These are phyloP conservation scores for Drosophila mauritiana DNA, from an alignment of 1,140 invertebrate genomes.

Conservation along the genomic window DNA sequence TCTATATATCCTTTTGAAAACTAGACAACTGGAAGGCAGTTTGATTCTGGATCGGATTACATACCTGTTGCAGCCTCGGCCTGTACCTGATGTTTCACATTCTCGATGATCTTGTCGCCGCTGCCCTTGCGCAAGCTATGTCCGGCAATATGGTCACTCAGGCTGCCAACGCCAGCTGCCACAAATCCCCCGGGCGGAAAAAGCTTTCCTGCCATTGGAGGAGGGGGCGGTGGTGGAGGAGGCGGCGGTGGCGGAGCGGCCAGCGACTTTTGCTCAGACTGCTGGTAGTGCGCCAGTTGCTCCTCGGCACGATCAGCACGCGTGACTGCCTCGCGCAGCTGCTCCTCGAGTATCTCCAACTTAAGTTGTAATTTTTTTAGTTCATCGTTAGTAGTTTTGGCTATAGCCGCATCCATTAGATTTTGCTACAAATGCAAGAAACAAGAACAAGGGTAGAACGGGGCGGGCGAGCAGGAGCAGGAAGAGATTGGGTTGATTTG, in stretches of 20 bases:
- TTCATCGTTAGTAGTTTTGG: constrained; percentile 84
- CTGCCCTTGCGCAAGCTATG: constrained; percentile 63
- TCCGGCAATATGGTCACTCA: constrained; percentile 69
- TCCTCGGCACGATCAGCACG: constrained; percentile 78
- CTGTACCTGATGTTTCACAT: constrained; percentile 81
- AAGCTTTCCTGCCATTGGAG: constrained; percentile 29
- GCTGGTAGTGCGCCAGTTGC: constrained; percentile 61
- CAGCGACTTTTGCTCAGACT: constrained; percentile 26
- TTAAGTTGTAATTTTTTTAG: constrained; percentile 84
- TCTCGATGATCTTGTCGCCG: constrained; percentile 77
- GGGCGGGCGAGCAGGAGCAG: constrained; percentile 28
- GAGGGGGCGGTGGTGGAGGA: constrained; percentile 53
- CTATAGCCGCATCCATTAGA: constrained; percentile 83
- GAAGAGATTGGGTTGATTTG: constrained; percentile 52
- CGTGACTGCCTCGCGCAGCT: constrained; percentile 64
- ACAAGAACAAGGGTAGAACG: constrained; percentile 48
- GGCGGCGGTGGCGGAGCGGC: constrained; percentile 35
- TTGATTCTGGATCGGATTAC: constrained; percentile 16
- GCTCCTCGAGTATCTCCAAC: constrained; percentile 83
- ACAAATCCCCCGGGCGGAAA: constrained; percentile 9
- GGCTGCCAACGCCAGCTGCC: constrained; percentile 25
- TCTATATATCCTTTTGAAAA: not conserved
- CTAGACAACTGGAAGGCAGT: not conserved
- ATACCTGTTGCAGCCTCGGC: constrained; percentile 81
- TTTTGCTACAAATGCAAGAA: constrained; percentile 76